Percentiles rank a stretch among this genome's conserved stretches.
phyloP scores from a whole-genome alignment of 2,797 vertebrate genomes.

The Chiloscyllium punctatum region DNA sequence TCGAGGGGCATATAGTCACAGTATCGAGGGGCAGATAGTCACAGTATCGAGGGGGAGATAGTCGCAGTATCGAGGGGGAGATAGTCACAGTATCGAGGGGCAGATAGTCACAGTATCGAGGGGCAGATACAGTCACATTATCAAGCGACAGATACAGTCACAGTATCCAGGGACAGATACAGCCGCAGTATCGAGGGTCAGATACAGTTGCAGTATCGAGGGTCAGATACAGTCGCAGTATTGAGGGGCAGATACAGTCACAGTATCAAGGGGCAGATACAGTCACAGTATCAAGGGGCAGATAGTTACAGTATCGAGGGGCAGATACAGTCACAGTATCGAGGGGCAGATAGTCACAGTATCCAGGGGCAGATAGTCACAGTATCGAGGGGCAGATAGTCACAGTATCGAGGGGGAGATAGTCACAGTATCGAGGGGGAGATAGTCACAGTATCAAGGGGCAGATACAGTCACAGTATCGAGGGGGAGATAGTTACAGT shows the following conservation, averaged over 20 bases:
- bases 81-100: neutral
- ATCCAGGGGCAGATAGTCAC: neutral
- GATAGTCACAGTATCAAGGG: neutral
- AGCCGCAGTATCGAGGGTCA: too few species aligned
- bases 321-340: too few species aligned
- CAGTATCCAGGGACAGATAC: neutral
- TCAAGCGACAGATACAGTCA: neutral
- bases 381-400: neutral
- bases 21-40: neutral
- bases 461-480: too few species aligned
- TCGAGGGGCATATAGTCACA: neutral
- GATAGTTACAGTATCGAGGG: neutral
- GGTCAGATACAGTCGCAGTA: neutral
- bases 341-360: too few species aligned
- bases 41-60: too few species aligned
- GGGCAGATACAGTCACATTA: neutral
- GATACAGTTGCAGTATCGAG: too few species aligned
- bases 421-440: neutral
- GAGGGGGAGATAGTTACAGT: too few species aligned
- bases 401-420: too few species aligned
- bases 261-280: too few species aligned
- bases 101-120: neutral
- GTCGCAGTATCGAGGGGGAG: neutral
- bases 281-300: neutral
- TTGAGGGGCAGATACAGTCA: neutral